Evolutionary conservation across 2,113 vertebrate species (phyloP).

Genomic region (Eublepharis macularius): DNA sequence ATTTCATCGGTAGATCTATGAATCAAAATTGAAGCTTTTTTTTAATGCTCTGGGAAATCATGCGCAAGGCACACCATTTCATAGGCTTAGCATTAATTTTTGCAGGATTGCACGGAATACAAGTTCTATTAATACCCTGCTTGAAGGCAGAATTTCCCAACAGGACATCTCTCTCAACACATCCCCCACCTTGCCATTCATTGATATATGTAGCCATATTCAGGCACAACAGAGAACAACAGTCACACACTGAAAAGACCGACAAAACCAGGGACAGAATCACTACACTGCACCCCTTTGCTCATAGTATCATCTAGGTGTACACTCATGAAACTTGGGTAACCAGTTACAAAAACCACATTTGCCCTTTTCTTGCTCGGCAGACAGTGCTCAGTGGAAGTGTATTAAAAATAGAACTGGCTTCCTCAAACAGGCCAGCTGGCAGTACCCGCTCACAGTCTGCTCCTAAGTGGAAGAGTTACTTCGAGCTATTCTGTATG

Average conservation of each 20-base stretch:
- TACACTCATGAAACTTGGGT: too few species aligned
- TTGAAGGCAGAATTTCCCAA: slow-evolving; percentile 43
- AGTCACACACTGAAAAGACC: too few species aligned
- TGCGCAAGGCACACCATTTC: slow-evolving; percentile 26
- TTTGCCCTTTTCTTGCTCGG: not conserved
- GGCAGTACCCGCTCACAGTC: slow-evolving; percentile 57
- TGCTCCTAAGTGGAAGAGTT: slow-evolving; percentile 22
- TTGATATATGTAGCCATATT: too few species aligned
- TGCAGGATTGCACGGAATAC: too few species aligned
- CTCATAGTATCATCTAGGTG: too few species aligned
- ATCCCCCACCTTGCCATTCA: too few species aligned
- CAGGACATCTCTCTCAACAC: too few species aligned
- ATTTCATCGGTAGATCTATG: not conserved
- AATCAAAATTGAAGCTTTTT: slow-evolving; percentile 35
- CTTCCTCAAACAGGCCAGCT: slow-evolving; percentile 63
- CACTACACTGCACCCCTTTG: too few species aligned
- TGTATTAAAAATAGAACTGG: slow-evolving; percentile 86
- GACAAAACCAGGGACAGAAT: too few species aligned
- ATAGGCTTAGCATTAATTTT: slow-evolving; percentile 28
- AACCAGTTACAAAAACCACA: not conserved
- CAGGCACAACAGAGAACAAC: too few species aligned
- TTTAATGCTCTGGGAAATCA: slow-evolving; percentile 58
- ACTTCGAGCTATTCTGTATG: slow-evolving; percentile 1
- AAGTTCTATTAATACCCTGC: slow-evolving; percentile 47
- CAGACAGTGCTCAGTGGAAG: slow-evolving; percentile 68